Base-by-base conservation (phyloP, 2,888 invertebrate genomes). In the Calliphora vomitoria region DNA sequence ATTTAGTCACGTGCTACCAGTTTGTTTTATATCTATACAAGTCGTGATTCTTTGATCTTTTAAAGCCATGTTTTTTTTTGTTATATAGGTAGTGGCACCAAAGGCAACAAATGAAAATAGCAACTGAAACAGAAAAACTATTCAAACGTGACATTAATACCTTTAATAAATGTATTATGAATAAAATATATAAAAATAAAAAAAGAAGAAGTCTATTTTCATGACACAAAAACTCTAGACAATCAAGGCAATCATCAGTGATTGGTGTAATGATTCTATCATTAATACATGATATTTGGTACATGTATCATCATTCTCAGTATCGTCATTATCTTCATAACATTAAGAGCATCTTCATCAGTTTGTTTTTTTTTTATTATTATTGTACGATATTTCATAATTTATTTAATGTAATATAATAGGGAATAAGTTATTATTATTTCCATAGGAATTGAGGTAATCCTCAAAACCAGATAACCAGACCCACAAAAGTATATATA, bases 1-100 rank as follows among this genome's bases (percentile, higher is more conserved):
- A 50, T 81, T 78, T 74, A 78, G 84, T 87, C 87, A 84, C 87
- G 87, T 87, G 87, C 87, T 84, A 44, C 68, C 47, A 80, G 82
- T 86, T 79, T 68, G 60, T 72, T 75, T 69, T 69, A 69, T 53
- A 50, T 68, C 41, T 80, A 20, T 50, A 50, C 38, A 58, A 69
- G 68, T 80, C 80, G 75, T 80, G 85, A 83, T 41, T 25, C 15
- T 83, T 83, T 76, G 69, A 83, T 76, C 82, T 83, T 76, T 62
- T 35, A 62, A 53, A 69, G 15, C 25, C 60, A 69, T 76, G 75
- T 82, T 62, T 69, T 6, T 47, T 31, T 8, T 53, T 31, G n/a
- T 47, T 15, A 8, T 0, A 47, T n/a, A 72, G 38, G 4, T 41
- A 74, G 25, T 25, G 50, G 44, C 13, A 13, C 13, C 35, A 53